Conservation (phyloP, 2,797 vertebrate genomes). For the Oreochromis mossambicus region DNA sequence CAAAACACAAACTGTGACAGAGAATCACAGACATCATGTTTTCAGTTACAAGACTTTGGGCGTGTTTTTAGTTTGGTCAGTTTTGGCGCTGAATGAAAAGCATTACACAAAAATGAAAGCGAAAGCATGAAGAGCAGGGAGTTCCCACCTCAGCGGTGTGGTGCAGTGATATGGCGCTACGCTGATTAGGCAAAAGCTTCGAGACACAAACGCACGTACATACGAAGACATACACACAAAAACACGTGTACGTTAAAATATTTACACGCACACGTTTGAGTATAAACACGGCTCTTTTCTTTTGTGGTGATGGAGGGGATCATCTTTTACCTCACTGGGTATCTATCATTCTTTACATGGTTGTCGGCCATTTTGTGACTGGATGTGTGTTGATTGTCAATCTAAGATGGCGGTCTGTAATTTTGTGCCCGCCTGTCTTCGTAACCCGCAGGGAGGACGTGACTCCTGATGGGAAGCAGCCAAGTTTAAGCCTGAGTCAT, state of each 20-base stretch:
- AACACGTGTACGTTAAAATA: rapidly evolving
- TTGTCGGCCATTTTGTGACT: conserved; percentile 45
- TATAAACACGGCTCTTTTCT: neutral
- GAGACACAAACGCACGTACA: neutral
- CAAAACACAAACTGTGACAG: neutral
- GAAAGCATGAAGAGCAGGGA: conserved; percentile 45
- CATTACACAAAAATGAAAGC: conserved; percentile 13
- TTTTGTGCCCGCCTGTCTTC: rapidly evolving
- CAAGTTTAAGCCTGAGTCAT: neutral
- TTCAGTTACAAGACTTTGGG: neutral
- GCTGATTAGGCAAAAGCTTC: neutral
- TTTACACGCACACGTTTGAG: rapidly evolving
- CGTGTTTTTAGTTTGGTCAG: neutral
- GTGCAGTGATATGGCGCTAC: neutral
- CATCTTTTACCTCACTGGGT: rapidly evolving
- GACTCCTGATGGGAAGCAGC: neutral
- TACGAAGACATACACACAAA: rapidly evolving
- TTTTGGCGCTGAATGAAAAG: neutral
- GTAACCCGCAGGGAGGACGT: rapidly evolving
- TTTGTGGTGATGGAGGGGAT: rapidly evolving
- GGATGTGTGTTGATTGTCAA: neutral
- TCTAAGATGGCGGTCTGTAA: conserved; percentile 17
- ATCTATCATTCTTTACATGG: rapidly evolving
- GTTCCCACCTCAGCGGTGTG: conserved; percentile 29
- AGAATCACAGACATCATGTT: rapidly evolving